Evolutionary conservation across 2,888 invertebrate genomes (phyloP).

Genomic region (Volucella inflata): DNA sequence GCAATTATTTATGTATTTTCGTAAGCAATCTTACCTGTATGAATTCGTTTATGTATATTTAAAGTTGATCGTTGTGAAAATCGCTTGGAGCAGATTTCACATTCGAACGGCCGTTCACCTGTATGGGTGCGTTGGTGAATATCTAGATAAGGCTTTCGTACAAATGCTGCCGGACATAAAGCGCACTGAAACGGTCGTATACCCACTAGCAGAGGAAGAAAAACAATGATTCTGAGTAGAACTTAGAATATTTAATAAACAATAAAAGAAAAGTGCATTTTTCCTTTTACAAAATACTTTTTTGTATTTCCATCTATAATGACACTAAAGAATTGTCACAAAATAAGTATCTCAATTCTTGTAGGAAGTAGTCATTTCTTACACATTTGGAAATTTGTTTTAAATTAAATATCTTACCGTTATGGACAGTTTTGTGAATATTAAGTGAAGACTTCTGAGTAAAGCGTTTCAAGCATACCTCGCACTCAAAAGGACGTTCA

Average conservation of each 20-base stretch:
- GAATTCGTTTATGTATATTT: constrained; percentile 92
- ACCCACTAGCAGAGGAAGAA: constrained; percentile 75
- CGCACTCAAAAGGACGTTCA: constrained; percentile 87
- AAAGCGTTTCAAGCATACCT: constrained; percentile 91
- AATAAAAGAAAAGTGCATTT: no score
- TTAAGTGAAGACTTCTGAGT: constrained; percentile 93
- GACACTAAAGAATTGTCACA: no score
- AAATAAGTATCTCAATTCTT: no score
- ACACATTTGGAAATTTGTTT: neutral
- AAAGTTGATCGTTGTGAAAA: constrained; percentile 93
- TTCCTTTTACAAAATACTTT: no score
- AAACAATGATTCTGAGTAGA: neutral
- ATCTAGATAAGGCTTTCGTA: constrained; percentile 87
- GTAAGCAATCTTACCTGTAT: constrained; percentile 85
- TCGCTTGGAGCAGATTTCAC: constrained; percentile 85
- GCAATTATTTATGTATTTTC: neutral
- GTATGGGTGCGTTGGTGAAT: constrained; percentile 86
- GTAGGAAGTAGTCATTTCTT: no score
- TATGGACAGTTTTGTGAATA: constrained; percentile 84
- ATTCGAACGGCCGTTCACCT: constrained; percentile 79
- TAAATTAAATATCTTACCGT: constrained; percentile 73
- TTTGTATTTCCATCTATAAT: no score
- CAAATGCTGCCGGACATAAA: constrained; percentile 86
- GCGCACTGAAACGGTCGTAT: constrained; percentile 85
- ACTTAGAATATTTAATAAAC: neutral